Evolutionary conservation across 1,140 invertebrate genomes (phyloP).

Genomic region (Microplitis demolitor): DNA sequence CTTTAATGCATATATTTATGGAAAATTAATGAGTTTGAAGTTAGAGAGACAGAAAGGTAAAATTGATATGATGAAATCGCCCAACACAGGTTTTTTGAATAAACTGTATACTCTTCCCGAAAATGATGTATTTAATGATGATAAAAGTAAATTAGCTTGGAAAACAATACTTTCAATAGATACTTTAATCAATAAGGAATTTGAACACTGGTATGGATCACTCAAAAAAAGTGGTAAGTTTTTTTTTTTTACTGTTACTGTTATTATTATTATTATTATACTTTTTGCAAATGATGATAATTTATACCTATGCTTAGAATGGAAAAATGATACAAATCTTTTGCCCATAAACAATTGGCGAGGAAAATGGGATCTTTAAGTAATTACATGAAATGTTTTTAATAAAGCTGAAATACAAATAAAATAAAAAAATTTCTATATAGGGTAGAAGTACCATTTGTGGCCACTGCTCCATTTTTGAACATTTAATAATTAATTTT

Average conservation of each 20-base stretch:
- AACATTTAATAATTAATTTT: no score
- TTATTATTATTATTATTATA: no score
- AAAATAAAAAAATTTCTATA: not conserved
- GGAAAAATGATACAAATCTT: not conserved
- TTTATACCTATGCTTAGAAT: not conserved
- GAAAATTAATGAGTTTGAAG: constrained; percentile 11
- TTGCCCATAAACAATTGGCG: constrained; percentile 13
- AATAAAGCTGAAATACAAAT: not conserved
- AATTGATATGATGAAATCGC: not conserved
- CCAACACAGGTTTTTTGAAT: no score
- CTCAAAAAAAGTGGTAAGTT: constrained; percentile 16
- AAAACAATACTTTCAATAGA: not conserved
- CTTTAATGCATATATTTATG: constrained; percentile 62
- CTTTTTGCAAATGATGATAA: not conserved
- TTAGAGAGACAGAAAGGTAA: not conserved
- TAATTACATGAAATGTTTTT: constrained; percentile 35
- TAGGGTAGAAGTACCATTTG: no score
- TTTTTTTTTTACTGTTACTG: not conserved
- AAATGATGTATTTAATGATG: not conserved
- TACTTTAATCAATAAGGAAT: not conserved
- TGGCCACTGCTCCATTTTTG: no score
- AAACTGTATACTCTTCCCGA: not conserved
- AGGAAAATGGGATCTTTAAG: constrained; percentile 13
- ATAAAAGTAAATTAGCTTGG: not conserved
- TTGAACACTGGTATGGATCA: constrained; percentile 6